These are phyloP conservation scores for Tympanoctomys barrerae DNA, from an alignment of 2,797 vertebrate species.

Conservation along the genomic window DNA sequence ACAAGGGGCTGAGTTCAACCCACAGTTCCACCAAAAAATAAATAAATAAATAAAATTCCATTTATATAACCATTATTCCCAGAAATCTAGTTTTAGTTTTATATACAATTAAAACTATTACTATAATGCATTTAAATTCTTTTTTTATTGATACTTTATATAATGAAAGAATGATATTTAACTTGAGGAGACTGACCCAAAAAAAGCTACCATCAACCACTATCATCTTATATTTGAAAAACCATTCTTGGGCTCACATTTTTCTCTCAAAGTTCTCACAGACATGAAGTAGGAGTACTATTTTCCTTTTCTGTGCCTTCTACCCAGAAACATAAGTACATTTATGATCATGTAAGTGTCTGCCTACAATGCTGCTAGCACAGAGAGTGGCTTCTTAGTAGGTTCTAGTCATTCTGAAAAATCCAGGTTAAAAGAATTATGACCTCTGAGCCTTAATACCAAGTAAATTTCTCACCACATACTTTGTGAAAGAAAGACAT, in stretches of 20 bases:
- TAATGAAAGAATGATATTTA: slow-evolving; percentile 58
- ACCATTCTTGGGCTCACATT: neutral
- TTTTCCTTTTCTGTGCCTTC: neutral
- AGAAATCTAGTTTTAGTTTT: neutral
- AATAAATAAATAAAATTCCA: neutral
- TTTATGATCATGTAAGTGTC: neutral
- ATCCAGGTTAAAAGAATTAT: neutral
- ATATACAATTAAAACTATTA: neutral
- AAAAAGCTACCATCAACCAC: neutral
- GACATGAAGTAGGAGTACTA: neutral
- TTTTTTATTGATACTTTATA: neutral
- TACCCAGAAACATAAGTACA: slow-evolving; percentile 2
- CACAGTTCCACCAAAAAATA: too few relatives aligned
- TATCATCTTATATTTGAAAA: neutral
- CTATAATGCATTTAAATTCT: neutral
- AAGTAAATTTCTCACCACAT: neutral
- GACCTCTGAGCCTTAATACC: neutral
- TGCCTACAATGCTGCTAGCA: neutral
- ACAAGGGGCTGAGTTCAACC: too few relatives aligned
- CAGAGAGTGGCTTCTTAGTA: neutral
- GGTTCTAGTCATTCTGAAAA: neutral
- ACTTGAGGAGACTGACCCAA: neutral
- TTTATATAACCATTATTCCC: neutral
- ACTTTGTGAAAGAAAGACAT: neutral
- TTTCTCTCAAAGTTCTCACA: neutral